Evolutionary conservation across 2,888 invertebrate genomes (phyloP), one percentile per base, ranked within the genome.

Genomic region (Pheosia gnoma): DNA sequence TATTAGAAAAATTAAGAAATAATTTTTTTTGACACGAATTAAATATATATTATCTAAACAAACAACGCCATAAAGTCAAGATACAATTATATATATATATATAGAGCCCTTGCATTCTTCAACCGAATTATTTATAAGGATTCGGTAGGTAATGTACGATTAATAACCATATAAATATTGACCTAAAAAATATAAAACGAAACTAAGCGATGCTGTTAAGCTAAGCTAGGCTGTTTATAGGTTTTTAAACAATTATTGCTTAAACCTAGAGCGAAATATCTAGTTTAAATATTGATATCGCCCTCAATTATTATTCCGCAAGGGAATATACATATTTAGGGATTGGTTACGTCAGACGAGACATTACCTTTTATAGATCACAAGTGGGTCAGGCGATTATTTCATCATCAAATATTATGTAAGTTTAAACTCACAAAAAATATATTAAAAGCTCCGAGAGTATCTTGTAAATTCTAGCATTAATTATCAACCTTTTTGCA

Each of bases 301-400:
- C 25, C 25, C 25, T 25, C 25, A 25, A 2, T 1, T 2, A 25
- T 25, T 25, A 25, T 25, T 1, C 25, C 56, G 38, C 52, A 58
- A 67, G 53, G 68, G 25, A 63, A 67, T 67, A 63, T 51, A 66
- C 25, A 1, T 25, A 25, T 25, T 25, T 64, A 61, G 63, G 59
- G 49, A 58, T 57, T n/a, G 37, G 38, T 75, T 75, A 75, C 75
- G 63, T 74, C 70, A 74, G 59, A 45, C 63, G 47, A 60, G 72
- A 65, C 72, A 74, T 75, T 75, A 61, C 75, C 75, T 75, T 75
- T 75, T 75, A 72, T 65, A 69, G 74, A 56, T 54, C 74, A 70
- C 68, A 37, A 38, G n/a, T 52, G 57, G 61, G 39, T 59, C 70
- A 64, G 58, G 36, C 64, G 67, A 63, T 25, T 67, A 67, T 65